Evolutionary conservation across 2,888 invertebrate species (phyloP).

Genomic region (Archips xylosteana): DNA sequence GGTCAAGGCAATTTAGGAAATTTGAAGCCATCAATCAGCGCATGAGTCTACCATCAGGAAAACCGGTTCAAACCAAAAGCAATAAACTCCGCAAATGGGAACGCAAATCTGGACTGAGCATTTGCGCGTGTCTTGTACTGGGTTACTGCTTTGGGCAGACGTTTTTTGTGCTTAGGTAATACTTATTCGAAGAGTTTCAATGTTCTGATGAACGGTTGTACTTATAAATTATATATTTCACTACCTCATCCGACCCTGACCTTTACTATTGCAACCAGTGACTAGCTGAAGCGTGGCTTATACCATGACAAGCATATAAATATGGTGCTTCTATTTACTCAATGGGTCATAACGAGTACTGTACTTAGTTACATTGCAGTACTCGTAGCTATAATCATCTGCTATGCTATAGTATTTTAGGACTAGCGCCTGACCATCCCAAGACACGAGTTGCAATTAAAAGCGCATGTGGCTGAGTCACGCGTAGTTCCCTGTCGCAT

Average conservation of each 20-base stretch:
- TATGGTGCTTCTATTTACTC: neutral
- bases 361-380: too few species aligned
- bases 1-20: constrained; percentile 19
- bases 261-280: too few species aligned
- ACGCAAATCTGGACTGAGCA: constrained; percentile 13
- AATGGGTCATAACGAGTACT: neutral
- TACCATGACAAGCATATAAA: neutral
- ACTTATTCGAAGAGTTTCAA: too few species aligned
- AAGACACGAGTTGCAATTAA: constrained; percentile 30
- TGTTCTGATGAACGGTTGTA: too few species aligned
- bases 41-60: constrained; percentile 10
- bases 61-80: constrained; percentile 31
- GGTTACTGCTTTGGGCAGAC: too few species aligned
- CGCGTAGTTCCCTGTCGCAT: constrained; percentile 10
- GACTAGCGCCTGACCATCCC: constrained; percentile 13
- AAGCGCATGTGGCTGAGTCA: constrained; percentile 23
- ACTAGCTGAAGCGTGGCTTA: too few species aligned
- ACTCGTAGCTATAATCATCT: neutral
- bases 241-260: too few species aligned
- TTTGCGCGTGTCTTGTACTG: neutral
- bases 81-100: constrained; percentile 20
- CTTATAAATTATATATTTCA: too few species aligned
- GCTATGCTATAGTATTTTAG: constrained; percentile 15
- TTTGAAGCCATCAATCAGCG: constrained; percentile 22
- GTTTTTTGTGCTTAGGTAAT: too few species aligned